Base-by-base conservation (phyloP, 2,888 invertebrate genomes). In the Lapara coniferarum region DNA sequence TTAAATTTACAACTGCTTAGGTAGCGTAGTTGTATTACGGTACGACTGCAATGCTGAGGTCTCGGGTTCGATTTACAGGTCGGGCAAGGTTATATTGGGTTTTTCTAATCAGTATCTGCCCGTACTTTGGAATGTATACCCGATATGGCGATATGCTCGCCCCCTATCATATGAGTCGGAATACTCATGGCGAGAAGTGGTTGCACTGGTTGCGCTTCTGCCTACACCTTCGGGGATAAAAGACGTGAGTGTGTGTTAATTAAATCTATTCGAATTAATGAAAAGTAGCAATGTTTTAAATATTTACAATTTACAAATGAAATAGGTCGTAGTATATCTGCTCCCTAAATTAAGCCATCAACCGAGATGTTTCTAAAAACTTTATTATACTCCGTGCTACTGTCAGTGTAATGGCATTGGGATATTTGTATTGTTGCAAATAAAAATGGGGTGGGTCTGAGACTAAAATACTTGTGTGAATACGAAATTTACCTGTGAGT, bases 371-470 rank as follows among this genome's bases (percentile, higher is more conserved):
- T 52, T 51, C 69, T 66, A 69, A 66, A 69, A 56, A 66, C 51
- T 69, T 69, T 69, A 69, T 57, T 69, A 66, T 56, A 37, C n/a
- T 49, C 56, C 1, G 37, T 16, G 19, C 51, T 66, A 69, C 44
- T 5, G 49, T 66, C 8, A 58, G 49, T 49, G 59, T 69, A 69
- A 63, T 63, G 66, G 51, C 66, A 37, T 19, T 51, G 57, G 57
- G 44, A 57, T 66, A 69, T 66, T 69, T 69, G 57, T 66, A 51
- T 66, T 66, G 66, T 63, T 69, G 10, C 25, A 13, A n/a, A 66
- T 66, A 57, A 57, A 69, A 69, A 56, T 46, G 66, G 49, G 19
- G 49, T 46, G 66, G 49, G 19, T 10, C 63, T 49, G 46, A 12
- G 14, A 25, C 1, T 10, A 46, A 19, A 46, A 63, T 55, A 55